A percentile compares a stretch with the other conserved stretches of the same genome.
phyloP scores from a whole-genome alignment of 2,797 vertebrate species.

The Takifugu ocellatus region DNA sequence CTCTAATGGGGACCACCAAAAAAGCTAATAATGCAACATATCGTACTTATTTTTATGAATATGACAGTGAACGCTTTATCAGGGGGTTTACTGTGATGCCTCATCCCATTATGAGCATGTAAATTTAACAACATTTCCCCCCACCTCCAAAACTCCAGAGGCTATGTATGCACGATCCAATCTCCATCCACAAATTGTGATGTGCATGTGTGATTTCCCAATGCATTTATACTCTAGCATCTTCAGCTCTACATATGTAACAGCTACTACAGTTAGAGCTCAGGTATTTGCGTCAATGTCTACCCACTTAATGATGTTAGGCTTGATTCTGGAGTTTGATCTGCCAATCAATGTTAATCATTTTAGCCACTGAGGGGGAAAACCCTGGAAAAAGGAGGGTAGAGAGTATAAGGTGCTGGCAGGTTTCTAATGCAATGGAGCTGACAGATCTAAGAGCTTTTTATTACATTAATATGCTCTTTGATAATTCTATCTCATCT shows the following conservation, averaged over 20 bases:
- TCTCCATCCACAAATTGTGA: slow-evolving; percentile 26
- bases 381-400: slow-evolving; percentile 13
- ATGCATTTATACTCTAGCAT: slow-evolving; percentile 46
- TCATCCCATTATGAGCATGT: neutral
- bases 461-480: slow-evolving; percentile 78
- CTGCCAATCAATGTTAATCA: slow-evolving; percentile 74
- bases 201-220: slow-evolving; percentile 46
- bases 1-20: no score
- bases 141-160: slow-evolving; percentile 1
- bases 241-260: slow-evolving; percentile 64
- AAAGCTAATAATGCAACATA: no score
- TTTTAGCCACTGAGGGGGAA: slow-evolving; percentile 49
- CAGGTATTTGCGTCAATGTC: slow-evolving; percentile 55
- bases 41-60: no score
- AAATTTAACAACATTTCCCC: neutral
- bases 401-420: slow-evolving; percentile 13
- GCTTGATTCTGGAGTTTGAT: slow-evolving; percentile 60
- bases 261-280: slow-evolving; percentile 61
- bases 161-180: slow-evolving; percentile 11
- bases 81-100: neutral
- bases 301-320: slow-evolving; percentile 65
- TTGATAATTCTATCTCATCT: slow-evolving; percentile 81
- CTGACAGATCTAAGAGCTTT: slow-evolving; percentile 70
- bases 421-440: slow-evolving; percentile 63
- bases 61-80: neutral